Base-by-base conservation (phyloP, 2,888 invertebrate genomes). In the Xiphydria camelus region DNA sequence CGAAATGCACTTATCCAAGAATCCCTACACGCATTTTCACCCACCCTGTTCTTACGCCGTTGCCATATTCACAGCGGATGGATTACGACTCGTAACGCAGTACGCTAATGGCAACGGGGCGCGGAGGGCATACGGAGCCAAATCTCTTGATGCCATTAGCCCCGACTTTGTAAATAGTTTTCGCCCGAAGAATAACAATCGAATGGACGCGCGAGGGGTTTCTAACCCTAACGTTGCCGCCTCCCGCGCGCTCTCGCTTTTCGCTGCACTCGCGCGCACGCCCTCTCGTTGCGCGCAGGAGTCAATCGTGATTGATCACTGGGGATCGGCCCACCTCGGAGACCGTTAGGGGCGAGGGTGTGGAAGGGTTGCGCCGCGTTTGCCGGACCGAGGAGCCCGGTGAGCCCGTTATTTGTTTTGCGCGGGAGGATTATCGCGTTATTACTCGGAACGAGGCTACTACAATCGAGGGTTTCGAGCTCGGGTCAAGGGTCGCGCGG, bases 151-250 rank as follows among this genome's bases (percentile, higher is more conserved):
- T 70, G 64, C 71, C 65, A 72, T 73, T 73, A 73, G 68, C 57
- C 57, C 59, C 68, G 68, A 68, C 69, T 72, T 70, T 70, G 75
- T 71, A 75, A 75, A 75, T 73, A 75, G 72, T 73, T 75, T 73
- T 74, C 65, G 67, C 57, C 59, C 45, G 59, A 65, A 64, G 71
- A 74, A 74, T 70, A 73, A 73, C 73, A 75, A 68, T 65, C 66
- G 66, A 52, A 47, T 55, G 59, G 55, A 29, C 55, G n/a, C n/a
- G n/a, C n/a, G 50, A 48, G 49, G 45, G 29, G 26, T 31, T n/a
- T 45, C 51, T 59, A 57, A 55, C 57, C 56, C 59, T 52, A 59
- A 51, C 52, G 42, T 14, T 6, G 33, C 33, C 25, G 22, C 6
- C 10, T 15, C 29, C 26, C 22, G 29, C 34, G 21, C 39, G 46